These are phyloP conservation scores for Conger conger DNA, from an alignment of 2,113 vertebrate species.

Conservation along the genomic window DNA sequence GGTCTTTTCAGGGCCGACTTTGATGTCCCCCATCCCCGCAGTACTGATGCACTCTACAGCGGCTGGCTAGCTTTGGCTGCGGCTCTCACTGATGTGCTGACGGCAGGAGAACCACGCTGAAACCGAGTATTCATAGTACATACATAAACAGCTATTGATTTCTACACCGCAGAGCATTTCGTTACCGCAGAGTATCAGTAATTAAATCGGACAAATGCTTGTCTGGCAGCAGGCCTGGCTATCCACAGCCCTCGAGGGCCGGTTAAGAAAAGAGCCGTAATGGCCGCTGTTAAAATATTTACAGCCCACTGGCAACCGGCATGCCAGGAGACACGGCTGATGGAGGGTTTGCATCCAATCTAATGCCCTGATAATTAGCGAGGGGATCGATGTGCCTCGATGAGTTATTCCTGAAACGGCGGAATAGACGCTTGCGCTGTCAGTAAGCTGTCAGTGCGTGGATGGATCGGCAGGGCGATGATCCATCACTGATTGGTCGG, in stretches of 20 bases:
- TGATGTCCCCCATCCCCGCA: neutral
- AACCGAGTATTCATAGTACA: conserved; percentile 50
- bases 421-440: conserved; percentile 35
- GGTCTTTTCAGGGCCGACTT: neutral
- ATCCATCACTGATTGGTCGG: conserved; percentile 17
- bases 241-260: conserved; percentile 3
- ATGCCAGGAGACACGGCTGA: neutral
- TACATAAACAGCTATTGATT: conserved; percentile 65
- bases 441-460: conserved; percentile 20
- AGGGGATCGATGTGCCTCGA: conserved; percentile 45
- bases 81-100: conserved; percentile 5
- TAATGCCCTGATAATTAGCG: conserved; percentile 40
- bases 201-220: conserved; percentile 45
- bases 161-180: conserved; percentile 47
- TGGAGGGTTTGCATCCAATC: neutral
- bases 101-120: conserved; percentile 28
- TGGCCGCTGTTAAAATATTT: conserved; percentile 53
- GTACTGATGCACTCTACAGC: neutral
- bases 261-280: conserved; percentile 21
- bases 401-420: conserved; percentile 55
- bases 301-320: conserved; percentile 2
- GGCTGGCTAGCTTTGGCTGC: neutral
- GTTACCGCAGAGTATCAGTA: conserved; percentile 47
- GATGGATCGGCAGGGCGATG: conserved; percentile 16
- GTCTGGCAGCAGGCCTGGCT: conserved; percentile 9